Base-by-base conservation (phyloP, 1,140 invertebrate species). In the Amyelois transitella region DNA sequence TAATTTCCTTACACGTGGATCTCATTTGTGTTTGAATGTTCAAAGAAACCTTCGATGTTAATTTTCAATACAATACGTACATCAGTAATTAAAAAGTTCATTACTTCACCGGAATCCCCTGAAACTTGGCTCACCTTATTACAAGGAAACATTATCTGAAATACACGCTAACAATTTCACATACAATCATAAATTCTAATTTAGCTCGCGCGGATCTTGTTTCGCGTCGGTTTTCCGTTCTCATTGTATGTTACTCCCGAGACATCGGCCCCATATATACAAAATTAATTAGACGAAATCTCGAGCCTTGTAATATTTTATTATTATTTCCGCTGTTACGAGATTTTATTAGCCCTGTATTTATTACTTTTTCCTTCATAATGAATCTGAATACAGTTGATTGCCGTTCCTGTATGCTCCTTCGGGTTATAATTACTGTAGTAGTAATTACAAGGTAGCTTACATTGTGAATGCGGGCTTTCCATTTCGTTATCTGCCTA, bases 121-220 rank as follows among this genome's bases (percentile, higher is more conserved):
- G 57, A 64, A 74, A 71, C 51, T 69, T 68, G 51, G 51, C 62
- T 64, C 55, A 51, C 64, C 60, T 54, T 62, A 59, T 64, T 62
- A 69, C 47, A 49, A 20, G 50, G 57, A 62, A 70, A 77, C 67
- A 66, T 66, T 66, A 69, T 69, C 69, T 71, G 77, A 76, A 86
- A 81, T 72, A 59, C 73, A 71, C 75, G 82, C 72, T 77, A 82
- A 82, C 77, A 85, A 84, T 84, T 84, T 84, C 78, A 81, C 79
- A 87, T 75, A 84, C 81, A 87, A 81, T 87, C 81, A 87, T 87
- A 87, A 87, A 87, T 87, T 87, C 77, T 84, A 87, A 87, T 87
- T 87, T 87, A 78, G 71, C 71, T 67, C 69, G 73, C 69, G 67
- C 68, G 77, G 70, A 87, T 87, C 82, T 75, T 64, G 84, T 84